phyloP scores from a whole-genome alignment of 2,797 vertebrate genomes.

The Myotis findleyi region DNA sequence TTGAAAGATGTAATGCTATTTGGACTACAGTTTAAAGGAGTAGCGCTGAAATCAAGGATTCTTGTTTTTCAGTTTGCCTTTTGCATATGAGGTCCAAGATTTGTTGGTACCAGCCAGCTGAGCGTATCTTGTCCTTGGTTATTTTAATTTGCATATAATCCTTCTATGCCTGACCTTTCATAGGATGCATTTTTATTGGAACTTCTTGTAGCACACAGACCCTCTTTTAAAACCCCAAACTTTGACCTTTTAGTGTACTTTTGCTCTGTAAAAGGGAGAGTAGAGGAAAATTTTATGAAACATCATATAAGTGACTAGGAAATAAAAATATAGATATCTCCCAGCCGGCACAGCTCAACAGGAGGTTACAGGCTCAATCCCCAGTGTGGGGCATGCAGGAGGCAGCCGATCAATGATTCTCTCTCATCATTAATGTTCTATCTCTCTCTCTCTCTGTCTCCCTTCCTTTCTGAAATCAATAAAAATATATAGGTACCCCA shows the following conservation, averaged over 20 bases:
- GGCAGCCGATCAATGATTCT: too few species aligned
- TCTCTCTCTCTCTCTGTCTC: too few species aligned
- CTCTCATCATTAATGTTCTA: too few species aligned
- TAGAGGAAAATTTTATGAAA: not conserved
- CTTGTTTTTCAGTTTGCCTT: conserved; percentile 1
- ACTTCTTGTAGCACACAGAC: not conserved
- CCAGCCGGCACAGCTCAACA: too few species aligned
- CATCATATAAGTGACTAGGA: not conserved
- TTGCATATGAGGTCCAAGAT: not conserved
- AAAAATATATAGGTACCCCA: not conserved
- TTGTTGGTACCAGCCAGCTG: not conserved
- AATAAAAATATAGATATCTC: not conserved
- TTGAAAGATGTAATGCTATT: conserved; percentile 2
- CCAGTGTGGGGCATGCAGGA: too few species aligned
- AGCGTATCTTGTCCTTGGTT: not conserved
- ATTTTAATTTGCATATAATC: conserved; percentile 15
- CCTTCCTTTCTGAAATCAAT: too few species aligned
- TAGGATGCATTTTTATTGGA: not conserved
- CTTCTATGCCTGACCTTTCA: not conserved
- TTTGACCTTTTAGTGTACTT: not conserved
- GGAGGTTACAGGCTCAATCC: too few species aligned
- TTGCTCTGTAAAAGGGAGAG: not conserved
- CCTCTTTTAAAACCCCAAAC: not conserved
- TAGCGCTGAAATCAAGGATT: not conserved
- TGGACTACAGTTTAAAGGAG: not conserved